These are phyloP conservation scores for Tribolium castaneum DNA, from an alignment of 1,140 invertebrate genomes.

Conservation along the genomic window DNA sequence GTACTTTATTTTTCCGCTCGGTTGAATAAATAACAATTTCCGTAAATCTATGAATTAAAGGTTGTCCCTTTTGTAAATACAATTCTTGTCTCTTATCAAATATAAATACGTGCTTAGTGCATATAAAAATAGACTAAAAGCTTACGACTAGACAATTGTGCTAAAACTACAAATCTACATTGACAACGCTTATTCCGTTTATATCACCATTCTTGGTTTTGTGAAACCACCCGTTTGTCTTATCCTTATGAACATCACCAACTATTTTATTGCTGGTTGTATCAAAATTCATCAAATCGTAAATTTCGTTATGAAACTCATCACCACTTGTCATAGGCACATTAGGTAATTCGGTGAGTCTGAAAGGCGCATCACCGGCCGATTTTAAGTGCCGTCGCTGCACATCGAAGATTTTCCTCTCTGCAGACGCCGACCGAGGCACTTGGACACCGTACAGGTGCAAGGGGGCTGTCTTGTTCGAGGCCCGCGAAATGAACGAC, in stretches of 20 bases:
- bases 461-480: conserved; percentile 58
- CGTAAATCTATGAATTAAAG: background rate
- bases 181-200: conserved; percentile 52
- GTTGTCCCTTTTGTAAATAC: background rate
- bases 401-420: conserved; percentile 23
- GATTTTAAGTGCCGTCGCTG: conserved; percentile 50
- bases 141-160: conserved; percentile 17
- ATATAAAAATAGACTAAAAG: conserved; percentile 31
- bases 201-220: conserved; percentile 41
- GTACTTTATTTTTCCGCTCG: too few relatives aligned
- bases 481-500: conserved; percentile 39
- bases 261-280: too few relatives aligned
- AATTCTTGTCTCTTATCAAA: conserved; percentile 15
- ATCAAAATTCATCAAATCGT: conserved; percentile 26
- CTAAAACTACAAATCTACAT: conserved; percentile 45
- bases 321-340: conserved; percentile 32
- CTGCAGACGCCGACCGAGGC: conserved; percentile 49
- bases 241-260: background rate
- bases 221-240: conserved; percentile 34
- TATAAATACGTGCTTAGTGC: conserved; percentile 10
- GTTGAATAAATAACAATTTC: too few relatives aligned
- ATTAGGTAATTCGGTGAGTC: conserved; percentile 44
- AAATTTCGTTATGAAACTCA: conserved; percentile 10
- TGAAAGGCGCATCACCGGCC: conserved; percentile 51
- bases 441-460: conserved; percentile 45